These are phyloP conservation scores for Perognathus longimembris DNA, from an alignment of 2,113 vertebrate species.

Conservation along the genomic window DNA sequence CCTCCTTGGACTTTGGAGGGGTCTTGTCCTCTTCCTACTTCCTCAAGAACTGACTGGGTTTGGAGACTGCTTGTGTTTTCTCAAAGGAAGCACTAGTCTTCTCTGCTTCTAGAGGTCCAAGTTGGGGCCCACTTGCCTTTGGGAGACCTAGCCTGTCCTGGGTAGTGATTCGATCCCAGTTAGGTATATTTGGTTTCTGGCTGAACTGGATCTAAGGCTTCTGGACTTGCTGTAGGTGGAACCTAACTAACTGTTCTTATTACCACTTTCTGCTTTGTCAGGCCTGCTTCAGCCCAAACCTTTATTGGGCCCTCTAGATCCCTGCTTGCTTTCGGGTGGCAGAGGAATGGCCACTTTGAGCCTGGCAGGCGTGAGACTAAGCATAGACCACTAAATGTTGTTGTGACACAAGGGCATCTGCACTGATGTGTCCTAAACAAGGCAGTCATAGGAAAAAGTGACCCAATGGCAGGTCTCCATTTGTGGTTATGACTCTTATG, in stretches of 20 bases:
- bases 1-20: background rate
- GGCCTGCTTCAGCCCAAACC: background rate
- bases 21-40: background rate
- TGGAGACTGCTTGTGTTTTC: background rate
- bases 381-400: background rate
- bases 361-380: background rate
- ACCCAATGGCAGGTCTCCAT: background rate
- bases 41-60: background rate
- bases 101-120: background rate
- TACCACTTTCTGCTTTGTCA: background rate
- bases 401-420: background rate
- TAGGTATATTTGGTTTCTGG: slow-evolving; percentile 19
- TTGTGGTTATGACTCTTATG: slow-evolving; percentile 20
- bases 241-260: slow-evolving; percentile 1
- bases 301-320: background rate
- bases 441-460: background rate
- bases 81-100: background rate
- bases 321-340: background rate
- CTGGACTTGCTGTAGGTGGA: background rate
- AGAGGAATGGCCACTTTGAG: background rate
- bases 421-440: background rate
- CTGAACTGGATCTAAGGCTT: background rate
- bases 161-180: background rate
- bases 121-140: background rate
- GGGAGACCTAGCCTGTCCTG: background rate